Conservation (phyloP, 2,113 vertebrate genomes). For the Marcusenius ussheri region DNA sequence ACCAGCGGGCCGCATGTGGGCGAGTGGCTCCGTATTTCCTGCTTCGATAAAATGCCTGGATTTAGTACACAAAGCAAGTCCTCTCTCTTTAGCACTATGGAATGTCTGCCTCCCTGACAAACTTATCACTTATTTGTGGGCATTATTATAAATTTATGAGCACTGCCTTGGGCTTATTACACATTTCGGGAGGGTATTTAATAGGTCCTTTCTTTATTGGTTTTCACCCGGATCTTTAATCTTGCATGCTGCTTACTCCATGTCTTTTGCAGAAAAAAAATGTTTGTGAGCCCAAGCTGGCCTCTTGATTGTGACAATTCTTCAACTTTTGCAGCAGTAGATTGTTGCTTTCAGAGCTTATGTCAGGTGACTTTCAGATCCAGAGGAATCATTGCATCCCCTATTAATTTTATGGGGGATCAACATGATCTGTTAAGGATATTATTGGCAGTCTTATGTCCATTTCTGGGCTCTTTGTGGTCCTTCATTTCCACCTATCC, state of each 20-base stretch:
- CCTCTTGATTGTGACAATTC: constrained; percentile 31
- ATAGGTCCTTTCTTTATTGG: constrained; percentile 34
- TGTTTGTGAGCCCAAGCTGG: constrained; percentile 19
- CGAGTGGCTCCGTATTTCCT: neutral
- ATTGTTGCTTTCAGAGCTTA: constrained; percentile 17
- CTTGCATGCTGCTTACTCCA: constrained; percentile 31
- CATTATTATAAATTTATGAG: constrained; percentile 32
- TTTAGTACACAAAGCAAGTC: constrained; percentile 8
- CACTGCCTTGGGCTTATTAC: constrained; percentile 14
- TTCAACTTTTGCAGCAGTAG: constrained; percentile 38
- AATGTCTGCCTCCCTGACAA: constrained; percentile 11
- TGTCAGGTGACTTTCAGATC: constrained; percentile 33
- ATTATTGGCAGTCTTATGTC: constrained; percentile 42
- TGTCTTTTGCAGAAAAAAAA: constrained; percentile 11
- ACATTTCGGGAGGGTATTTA: constrained; percentile 8
- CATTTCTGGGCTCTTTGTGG: neutral
- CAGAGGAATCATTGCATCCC: constrained; percentile 35
- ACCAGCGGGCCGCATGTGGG: neutral
- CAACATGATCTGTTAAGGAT: constrained; percentile 36
- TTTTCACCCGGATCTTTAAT: constrained; percentile 32
- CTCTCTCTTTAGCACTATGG: neutral
- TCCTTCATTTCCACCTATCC: neutral
- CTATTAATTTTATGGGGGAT: constrained; percentile 44
- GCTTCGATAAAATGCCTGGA: neutral
- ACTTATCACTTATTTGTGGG: constrained; percentile 37